These are phyloP conservation scores for Choloepus hoffmanni DNA, from an alignment of 2,113 vertebrate genomes.

Conservation along the genomic window DNA sequence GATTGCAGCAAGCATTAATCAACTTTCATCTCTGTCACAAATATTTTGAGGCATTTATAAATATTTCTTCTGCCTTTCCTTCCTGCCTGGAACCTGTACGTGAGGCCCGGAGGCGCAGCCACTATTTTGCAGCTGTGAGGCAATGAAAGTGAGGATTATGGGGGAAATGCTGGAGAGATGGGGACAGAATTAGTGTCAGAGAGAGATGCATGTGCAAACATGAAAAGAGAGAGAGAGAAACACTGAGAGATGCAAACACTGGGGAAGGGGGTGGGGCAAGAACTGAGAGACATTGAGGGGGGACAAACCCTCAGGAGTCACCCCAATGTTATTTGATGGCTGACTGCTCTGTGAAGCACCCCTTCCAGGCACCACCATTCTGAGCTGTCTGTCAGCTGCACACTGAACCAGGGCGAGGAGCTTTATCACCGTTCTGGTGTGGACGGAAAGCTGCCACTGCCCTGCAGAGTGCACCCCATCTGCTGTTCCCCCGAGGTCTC, in stretches of 20 bases:
- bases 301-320: fast-evolving
- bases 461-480: neutral
- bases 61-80: neutral
- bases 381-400: neutral
- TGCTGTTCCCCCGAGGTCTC: neutral
- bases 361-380: neutral
- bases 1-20: too few relatives aligned
- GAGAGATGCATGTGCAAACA: neutral
- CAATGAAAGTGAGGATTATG: too few relatives aligned
- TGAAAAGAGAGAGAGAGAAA: too few relatives aligned
- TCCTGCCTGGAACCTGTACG: neutral
- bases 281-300: neutral
- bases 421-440: neutral
- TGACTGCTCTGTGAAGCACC: neutral
- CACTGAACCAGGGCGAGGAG: neutral
- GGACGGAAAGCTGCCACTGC: neutral
- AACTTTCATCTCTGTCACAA: neutral
- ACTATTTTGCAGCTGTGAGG: neutral
- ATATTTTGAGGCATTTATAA: neutral
- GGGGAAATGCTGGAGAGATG: too few relatives aligned
- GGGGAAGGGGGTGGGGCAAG: neutral
- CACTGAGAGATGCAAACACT: neutral
- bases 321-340: neutral
- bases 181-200: neutral
- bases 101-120: neutral